Percentiles rank a stretch among this genome's conserved stretches.
Evolutionary conservation across 2,888 invertebrate genomes (phyloP).

Genomic region (Hoplodrina ambigua): DNA sequence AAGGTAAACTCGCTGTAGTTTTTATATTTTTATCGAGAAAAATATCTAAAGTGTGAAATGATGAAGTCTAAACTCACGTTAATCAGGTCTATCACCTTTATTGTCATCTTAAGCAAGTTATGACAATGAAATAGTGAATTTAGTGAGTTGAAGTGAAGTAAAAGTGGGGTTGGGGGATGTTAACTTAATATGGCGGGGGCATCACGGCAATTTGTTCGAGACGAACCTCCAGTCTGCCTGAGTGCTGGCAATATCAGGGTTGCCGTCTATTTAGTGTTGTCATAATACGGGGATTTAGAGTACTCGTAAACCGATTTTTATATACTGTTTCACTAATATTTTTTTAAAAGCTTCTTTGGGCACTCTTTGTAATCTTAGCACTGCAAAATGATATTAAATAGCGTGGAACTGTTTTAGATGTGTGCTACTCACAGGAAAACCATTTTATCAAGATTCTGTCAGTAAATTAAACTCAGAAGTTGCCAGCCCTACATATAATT

Average conservation of each 20-base stretch:
- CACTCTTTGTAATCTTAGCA: background rate
- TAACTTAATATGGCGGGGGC: slow-evolving; percentile 89
- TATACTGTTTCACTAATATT: slow-evolving; percentile 10
- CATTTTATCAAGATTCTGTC: background rate
- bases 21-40: background rate
- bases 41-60: background rate
- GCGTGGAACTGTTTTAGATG: background rate
- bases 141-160: slow-evolving; percentile 72
- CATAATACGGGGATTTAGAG: slow-evolving; percentile 40
- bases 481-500: slow-evolving; percentile 75
- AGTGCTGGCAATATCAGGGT: slow-evolving; percentile 80
- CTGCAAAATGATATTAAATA: background rate
- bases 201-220: slow-evolving; percentile 89
- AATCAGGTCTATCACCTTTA: slow-evolving; percentile 65
- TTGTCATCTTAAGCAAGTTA: slow-evolving; percentile 76
- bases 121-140: slow-evolving; percentile 78
- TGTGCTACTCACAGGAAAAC: background rate
- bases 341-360: slow-evolving; percentile 12
- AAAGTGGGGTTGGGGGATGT: slow-evolving; percentile 74
- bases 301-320: slow-evolving; percentile 26
- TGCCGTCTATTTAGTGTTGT: slow-evolving; percentile 67
- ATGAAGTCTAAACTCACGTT: slow-evolving; percentile 42
- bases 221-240: slow-evolving; percentile 83
- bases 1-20: background rate
- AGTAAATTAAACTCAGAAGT: background rate